Evolutionary conservation across 2,113 vertebrate genomes (phyloP).

Genomic region (Silurus glanis): DNA sequence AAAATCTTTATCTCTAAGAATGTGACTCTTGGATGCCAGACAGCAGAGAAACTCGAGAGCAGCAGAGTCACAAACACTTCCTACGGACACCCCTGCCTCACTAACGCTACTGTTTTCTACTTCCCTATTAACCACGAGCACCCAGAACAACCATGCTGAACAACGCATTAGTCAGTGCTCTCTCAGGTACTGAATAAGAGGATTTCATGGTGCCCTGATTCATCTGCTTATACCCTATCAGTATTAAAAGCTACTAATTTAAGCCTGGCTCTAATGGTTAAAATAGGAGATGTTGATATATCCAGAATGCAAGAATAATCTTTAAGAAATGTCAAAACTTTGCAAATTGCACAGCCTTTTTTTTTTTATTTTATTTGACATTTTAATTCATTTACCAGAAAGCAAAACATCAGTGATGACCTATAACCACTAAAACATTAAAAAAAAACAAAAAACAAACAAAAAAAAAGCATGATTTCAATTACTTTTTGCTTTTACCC

Average conservation of each 20-base stretch:
- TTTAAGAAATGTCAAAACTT: neutral
- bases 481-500: constrained; percentile 1
- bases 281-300: neutral
- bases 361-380: constrained; percentile 66
- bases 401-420: constrained; percentile 7
- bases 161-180: neutral
- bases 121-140: constrained; percentile 66
- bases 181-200: neutral
- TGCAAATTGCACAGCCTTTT: constrained; percentile 44
- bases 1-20: constrained; percentile 68
- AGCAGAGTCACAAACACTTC: neutral
- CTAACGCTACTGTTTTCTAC: constrained; percentile 60
- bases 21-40: constrained; percentile 63
- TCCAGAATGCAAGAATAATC: neutral
- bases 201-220: neutral
- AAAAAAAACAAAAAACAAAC: constrained; percentile 26
- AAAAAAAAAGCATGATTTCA: constrained; percentile 17
- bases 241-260: neutral
- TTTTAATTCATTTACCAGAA: constrained; percentile 38
- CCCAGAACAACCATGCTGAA: constrained; percentile 64
- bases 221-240: neutral
- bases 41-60: neutral
- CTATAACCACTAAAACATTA: constrained; percentile 52
- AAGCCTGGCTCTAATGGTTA: neutral
- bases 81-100: constrained; percentile 64